A percentile compares a stretch with the other conserved stretches of the same genome.
Evolutionary conservation across 2,797 vertebrate species (phyloP).

Genomic region (Myotis daubentonii): DNA sequence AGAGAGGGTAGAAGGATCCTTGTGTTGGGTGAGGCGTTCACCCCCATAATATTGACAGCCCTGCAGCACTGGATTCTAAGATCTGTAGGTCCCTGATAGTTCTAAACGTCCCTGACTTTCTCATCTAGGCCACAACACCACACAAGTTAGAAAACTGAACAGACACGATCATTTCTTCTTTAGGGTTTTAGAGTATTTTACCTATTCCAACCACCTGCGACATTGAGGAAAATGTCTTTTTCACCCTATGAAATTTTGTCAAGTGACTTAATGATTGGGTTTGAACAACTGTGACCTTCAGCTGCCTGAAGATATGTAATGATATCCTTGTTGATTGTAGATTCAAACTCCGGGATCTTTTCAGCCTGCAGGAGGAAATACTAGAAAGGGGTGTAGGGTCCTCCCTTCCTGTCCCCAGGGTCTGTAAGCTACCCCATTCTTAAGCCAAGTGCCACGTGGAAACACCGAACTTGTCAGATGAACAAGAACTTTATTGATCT

Average conservation of each 20-base stretch:
- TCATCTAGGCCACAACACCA: neutral
- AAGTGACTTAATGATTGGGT: neutral
- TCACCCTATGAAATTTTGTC: neutral
- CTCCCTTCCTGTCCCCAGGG: neutral
- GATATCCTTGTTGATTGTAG: neutral
- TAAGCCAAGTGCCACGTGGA: neutral
- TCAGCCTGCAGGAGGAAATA: neutral
- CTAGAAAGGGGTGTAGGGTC: neutral
- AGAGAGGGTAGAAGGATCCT: neutral
- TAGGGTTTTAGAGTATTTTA: neutral
- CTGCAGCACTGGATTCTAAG: neutral
- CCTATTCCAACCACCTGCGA: neutral
- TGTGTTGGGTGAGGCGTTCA: neutral
- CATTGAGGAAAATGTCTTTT: neutral
- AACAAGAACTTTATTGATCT: neutral
- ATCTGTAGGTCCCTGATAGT: neutral
- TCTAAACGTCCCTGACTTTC: neutral
- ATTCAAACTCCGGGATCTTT: slow-evolving; percentile 12
- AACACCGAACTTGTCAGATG: neutral
- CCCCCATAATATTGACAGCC: neutral
- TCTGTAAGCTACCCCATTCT: neutral
- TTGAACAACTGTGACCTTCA: slow-evolving; percentile 42
- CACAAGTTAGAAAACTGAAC: neutral
- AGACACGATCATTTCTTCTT: neutral
- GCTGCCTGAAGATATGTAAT: slow-evolving; percentile 1